Evolutionary conservation across 2,113 vertebrate species (phyloP), one percentile per base, ranked within the genome.

Genomic region (Zosterops hypoxanthus): DNA sequence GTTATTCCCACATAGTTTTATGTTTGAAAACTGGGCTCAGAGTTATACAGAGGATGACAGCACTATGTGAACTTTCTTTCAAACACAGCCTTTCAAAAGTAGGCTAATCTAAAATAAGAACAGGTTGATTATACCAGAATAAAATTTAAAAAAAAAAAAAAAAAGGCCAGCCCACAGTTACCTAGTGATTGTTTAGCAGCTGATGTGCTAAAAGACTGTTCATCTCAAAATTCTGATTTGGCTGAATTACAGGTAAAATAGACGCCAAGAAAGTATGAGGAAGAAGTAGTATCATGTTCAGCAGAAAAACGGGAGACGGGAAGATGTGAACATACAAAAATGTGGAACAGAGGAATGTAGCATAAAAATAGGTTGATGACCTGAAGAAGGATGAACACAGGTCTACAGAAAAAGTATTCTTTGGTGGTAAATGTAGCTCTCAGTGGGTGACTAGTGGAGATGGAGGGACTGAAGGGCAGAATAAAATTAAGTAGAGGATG

Each of bases 71-170:
- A 86, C 20, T 66, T 82, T 49, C 23, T 71, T 94, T 68, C 49
- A 80, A 93, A 92, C n/a, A n/a, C n/a, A n/a, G n/a, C n/a, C 23
- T 71, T 94, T 68, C 49, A 80, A 93, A 92, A 85, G 53, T 8
- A 82, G n/a, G n/a, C 34, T 79, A n/a, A 70, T 34, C 72, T 95
- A 81, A 91, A 95, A 70, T 26, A 94, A 73, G 50, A 91, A 75
- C 29, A 68, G 49, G 49, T 15, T 50, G 49, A 26, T 50, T 50
- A 50, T 50, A 14, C 9, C 24, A 10, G 10, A 87, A 57, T 57
- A 31, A 53, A 6, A 47, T 36, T 9, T 20, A 31, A 6, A 47
- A 31, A 53, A 6, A 47, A 31, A 53, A 6, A 47, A 31, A 66
- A 47, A 55, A 52, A 15, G 7, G 17, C 41, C 50, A 42, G 24